Conservation (phyloP, 2,888 invertebrate species). For the Trissolcus brochymenae region DNA sequence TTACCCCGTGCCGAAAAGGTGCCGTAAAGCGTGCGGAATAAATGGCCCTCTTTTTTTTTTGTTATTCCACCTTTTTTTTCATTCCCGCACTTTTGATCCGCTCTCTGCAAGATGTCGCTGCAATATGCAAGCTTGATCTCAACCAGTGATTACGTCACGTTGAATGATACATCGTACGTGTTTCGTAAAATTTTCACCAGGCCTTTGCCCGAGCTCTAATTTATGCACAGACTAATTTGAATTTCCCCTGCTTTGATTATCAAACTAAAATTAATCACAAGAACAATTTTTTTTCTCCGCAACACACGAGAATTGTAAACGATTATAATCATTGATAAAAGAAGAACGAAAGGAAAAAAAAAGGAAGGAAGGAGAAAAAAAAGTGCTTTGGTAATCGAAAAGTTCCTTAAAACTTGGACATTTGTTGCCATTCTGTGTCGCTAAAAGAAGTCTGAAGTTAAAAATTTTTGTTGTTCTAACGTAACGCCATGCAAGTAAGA, state of each 20-base stretch:
- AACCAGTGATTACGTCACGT: conserved; percentile 35
- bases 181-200: conserved; percentile 16
- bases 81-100: not conserved
- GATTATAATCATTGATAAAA: too few species aligned
- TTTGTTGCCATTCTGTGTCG: too few species aligned
- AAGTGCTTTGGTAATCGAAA: too few species aligned
- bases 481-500: conserved; percentile 40
- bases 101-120: conserved; percentile 20
- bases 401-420: too few species aligned
- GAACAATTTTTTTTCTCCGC: not conserved
- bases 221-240: conserved; percentile 30
- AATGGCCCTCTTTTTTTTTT: too few species aligned
- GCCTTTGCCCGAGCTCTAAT: conserved; percentile 13
- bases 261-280: not conserved
- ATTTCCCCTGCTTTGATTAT: conserved; percentile 7
- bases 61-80: not conserved
- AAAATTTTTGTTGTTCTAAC: conserved; percentile 35
- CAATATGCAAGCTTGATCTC: conserved; percentile 25
- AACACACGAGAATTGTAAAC: too few species aligned
- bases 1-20: not conserved
- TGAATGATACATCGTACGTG: conserved; percentile 38
- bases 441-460: conserved; percentile 19
- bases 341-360: too few species aligned
- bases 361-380: too few species aligned
- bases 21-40: too few species aligned